Base-by-base conservation (phyloP, 2,888 invertebrate species). In the Phania funesta region DNA sequence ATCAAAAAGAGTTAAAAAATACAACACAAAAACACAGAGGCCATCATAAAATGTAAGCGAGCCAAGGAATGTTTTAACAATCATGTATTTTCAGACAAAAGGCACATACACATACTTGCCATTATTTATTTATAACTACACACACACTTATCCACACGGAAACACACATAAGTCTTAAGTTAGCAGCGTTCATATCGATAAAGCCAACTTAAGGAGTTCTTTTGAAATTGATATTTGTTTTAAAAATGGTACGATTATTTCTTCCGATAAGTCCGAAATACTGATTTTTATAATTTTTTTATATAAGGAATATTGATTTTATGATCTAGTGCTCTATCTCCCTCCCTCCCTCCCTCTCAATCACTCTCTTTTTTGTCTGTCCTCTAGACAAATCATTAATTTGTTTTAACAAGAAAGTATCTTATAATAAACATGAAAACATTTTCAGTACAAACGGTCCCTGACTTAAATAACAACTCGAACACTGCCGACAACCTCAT, bases 1-100 rank as follows among this genome's bases (percentile, higher is more conserved):
- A 71, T 62, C 67, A 71, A 71, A 74, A 74, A 68, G 60, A 41
- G 11, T 22, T 16, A 41, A 58, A 50, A 71, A 46, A 62, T 20
- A 50, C 38, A 20, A 50, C 13, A 41, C 5, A 20, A 65, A 38
- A 26, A 16, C 38, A 79, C 67, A 68, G 35, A 64, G 70, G 44
- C 68, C 78, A 74, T 78, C 82, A 82, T 82, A 78, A 78, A 74
- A 82, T 74, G 77, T 68, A 80, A 75, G 75, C 62, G 68, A 70
- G 67, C 26, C 16, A 71, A 65, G 67, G 83, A 83, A 83, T 76
- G 46, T 71, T 62, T 83, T 67, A 76, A 75, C 75, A 76, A 80
- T 79, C 70, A 35, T 67, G 75, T 67, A 56, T 54, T 64, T 50
- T 18, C 38, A 67, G 48, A 75, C 29, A 54, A n/a, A 68, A 67